Base-by-base conservation (phyloP, 2,888 invertebrate genomes). In the Trichopria drosophilae region DNA sequence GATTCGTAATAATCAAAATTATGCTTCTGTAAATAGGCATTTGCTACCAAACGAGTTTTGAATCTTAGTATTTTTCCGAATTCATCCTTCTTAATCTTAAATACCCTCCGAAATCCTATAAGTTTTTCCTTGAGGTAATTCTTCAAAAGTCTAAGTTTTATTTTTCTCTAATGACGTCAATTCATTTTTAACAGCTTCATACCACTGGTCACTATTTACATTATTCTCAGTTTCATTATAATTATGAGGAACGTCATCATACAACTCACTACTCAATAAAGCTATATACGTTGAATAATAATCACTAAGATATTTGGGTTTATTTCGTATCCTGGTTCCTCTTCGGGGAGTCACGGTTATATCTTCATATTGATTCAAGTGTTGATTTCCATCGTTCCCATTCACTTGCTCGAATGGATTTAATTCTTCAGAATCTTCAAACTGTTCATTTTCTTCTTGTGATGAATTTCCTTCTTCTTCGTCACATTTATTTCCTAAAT, bases 1-100 rank as follows among this genome's bases (percentile, higher is more conserved):
- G 58, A 64, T 54, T 67, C 61, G 32, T 61, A 49, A 48, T 57
- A 64, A 40, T 67, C 65, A 20, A 49, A 59, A 5, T 63, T 64
- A 50, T 57, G 24, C 26, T 35, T 29, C 51, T 64, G 64, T 9
- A 43, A 31, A 43, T 56, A 66, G 2, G 63, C 64, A 42, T 60
- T 64, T 4, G 55, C 40, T 4, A 65, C 66, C 6, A 66, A 43
- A 32, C 64, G 53, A 2, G 65, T 63, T 45, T 67, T 66, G 26
- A 60, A 59, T 19, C 43, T 55, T 16, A 44, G 49, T n/a, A 58
- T 43, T 10, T 57, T 40, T 20, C 54, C 55, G n/a, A n/a, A n/a
- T 20, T 15, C 16, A 10, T 31, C 51, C 10, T 43, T 15, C 51
- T 65, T 62, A 15, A 54, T 22, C 46, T 51, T 55, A 39, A 62